Evolutionary conservation across 2,113 vertebrate species (phyloP), one percentile per base, ranked within the genome.

Genomic region (Chionomys nivalis): DNA sequence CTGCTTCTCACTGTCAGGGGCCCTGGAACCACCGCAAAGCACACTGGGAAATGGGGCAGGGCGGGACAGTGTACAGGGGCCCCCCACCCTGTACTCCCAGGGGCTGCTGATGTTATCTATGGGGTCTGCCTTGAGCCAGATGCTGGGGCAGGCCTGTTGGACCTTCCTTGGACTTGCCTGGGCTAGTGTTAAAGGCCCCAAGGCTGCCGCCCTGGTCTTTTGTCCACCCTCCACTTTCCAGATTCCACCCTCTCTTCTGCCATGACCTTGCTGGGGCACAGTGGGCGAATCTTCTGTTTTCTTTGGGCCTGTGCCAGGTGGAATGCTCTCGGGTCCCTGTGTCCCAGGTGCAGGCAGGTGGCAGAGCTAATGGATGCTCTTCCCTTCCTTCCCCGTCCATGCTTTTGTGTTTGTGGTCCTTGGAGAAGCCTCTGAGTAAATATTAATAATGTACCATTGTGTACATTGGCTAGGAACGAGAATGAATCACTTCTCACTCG

Each of bases 371-470:
- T 24, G 36, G 75, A 44, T 68, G n/a, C 10, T 5, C n/a, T 89
- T 75, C 68, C 17, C 0, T 68, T 95, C 70, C 72, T 12, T 87
- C 42, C 65, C 66, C 3, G 66, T 33, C 58, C 3, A 0, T 63
- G 91, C 81, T 96, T 96, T 95, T 97, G 94, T 87, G 86, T 52
- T 76, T 86, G 92, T 95, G 97, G 92, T 95, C 96, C 95, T 96
- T 88, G 52, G 95, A 95, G 96, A 94, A 92, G 52, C 92, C 90
- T 91, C 90, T 0, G 3, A 92, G 97, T 93, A 97, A 97, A 98
- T 94, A 96, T 97, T 97, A 98, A 98, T 98, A 98, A 96, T 49
- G 81, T 79, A 77, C 76, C 79, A 73, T 88, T 97, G 96, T 97
- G 95, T 97, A 97, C 95, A 73, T 95, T 95, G 97, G 96, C 96